Evolutionary conservation across 2,888 invertebrate genomes (phyloP).

Genomic region (Creontiades dilutus): DNA sequence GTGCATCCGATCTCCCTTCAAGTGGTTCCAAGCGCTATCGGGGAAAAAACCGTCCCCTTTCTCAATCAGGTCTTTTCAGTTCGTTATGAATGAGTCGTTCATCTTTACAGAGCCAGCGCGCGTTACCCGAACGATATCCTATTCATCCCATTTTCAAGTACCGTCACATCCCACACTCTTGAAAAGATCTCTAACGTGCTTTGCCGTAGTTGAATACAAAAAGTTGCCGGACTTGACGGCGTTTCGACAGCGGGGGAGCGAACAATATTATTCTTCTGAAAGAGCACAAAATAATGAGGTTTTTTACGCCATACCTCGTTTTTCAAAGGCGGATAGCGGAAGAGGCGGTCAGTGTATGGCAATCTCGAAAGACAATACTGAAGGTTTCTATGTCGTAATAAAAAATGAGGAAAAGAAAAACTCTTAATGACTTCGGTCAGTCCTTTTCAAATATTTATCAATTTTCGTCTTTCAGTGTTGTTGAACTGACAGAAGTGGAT

Average conservation of each 20-base stretch:
- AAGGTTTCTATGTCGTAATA: neutral
- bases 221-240: constrained; percentile 6
- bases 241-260: neutral
- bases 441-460: neutral
- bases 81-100: constrained; percentile 1
- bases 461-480: neutral
- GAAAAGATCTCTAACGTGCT: neutral
- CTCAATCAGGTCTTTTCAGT: constrained; percentile 16
- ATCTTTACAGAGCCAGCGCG: neutral
- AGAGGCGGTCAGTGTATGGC: neutral
- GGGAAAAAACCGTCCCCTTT: neutral
- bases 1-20: neutral
- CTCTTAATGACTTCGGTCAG: neutral
- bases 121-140: constrained; percentile 1
- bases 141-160: constrained; percentile 1
- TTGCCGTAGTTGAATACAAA: neutral
- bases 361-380: constrained; percentile 1
- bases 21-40: neutral
- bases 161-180: constrained; percentile 5
- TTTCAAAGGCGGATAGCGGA: neutral
- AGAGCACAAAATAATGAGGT: neutral
- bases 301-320: neutral
- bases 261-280: neutral
- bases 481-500: no score
- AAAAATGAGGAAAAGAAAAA: no score